phyloP scores from a whole-genome alignment of 2,888 invertebrate genomes.

The Petrolisthes cinctipes region DNA sequence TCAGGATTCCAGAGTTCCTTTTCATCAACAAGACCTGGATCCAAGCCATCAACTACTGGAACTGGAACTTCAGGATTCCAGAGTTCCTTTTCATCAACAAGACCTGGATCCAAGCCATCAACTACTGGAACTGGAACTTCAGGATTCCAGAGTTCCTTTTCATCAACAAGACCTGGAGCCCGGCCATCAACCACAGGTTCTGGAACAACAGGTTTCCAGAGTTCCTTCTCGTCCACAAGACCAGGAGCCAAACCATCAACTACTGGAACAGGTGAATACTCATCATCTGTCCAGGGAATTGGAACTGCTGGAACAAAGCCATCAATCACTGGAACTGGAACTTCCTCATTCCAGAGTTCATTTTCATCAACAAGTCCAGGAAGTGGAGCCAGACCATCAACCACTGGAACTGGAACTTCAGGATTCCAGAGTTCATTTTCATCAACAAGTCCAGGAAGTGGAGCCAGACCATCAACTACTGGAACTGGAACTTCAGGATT shows the following conservation, averaged over 20 bases:
- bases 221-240: neutral
- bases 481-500: neutral
- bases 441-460: neutral
- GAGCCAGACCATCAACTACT: neutral
- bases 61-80: neutral
- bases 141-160: neutral
- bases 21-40: neutral
- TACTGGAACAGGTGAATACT: neutral
- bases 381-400: neutral
- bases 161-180: neutral
- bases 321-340: neutral
- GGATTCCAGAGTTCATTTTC: neutral
- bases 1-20: neutral
- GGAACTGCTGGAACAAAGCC: neutral
- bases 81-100: neutral
- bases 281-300: neutral
- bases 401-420: neutral
- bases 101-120: neutral
- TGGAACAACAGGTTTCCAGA: neutral
- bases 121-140: neutral
- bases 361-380: neutral
- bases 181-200: neutral
- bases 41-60: neutral
- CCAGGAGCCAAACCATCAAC: neutral
- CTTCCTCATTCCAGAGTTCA: neutral